Evolutionary conservation across 2,113 vertebrate genomes (phyloP).

Genomic region (Sitta europaea): DNA sequence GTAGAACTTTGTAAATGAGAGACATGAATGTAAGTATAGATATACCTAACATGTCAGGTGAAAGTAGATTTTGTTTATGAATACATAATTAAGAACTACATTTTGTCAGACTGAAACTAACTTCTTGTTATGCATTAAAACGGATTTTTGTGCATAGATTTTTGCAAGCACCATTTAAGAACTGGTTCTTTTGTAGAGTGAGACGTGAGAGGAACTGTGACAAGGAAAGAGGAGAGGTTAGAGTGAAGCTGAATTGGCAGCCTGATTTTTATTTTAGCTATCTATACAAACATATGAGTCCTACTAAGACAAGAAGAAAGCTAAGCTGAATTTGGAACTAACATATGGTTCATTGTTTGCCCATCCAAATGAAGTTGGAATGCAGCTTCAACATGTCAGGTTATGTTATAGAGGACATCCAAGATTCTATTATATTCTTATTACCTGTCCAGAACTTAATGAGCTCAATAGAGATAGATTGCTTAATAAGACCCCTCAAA

Average conservation of each 20-base stretch:
- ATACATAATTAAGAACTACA: background rate
- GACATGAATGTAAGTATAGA: background rate
- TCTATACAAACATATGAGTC: background rate
- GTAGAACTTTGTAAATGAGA: background rate
- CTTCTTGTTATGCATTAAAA: background rate
- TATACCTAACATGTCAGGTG: background rate
- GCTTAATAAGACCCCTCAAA: constrained; percentile 58
- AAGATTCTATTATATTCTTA: constrained; percentile 71
- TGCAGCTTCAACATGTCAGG: constrained; percentile 63
- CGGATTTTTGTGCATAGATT: background rate
- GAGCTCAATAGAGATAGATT: constrained; percentile 67
- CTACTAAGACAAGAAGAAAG: background rate
- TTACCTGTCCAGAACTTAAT: constrained; percentile 64
- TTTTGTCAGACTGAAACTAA: background rate
- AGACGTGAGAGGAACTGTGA: background rate
- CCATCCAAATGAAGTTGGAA: constrained; percentile 61
- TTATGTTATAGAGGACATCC: constrained; percentile 64
- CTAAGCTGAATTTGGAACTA: constrained; percentile 29
- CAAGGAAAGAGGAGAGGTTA: background rate
- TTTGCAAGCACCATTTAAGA: background rate
- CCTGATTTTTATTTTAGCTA: background rate
- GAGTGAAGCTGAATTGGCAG: background rate
- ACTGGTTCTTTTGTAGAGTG: background rate
- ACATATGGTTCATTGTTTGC: constrained; percentile 61
- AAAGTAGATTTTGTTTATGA: background rate